Conservation (phyloP, 2,888 invertebrate species). For the Acheta domesticus region DNA sequence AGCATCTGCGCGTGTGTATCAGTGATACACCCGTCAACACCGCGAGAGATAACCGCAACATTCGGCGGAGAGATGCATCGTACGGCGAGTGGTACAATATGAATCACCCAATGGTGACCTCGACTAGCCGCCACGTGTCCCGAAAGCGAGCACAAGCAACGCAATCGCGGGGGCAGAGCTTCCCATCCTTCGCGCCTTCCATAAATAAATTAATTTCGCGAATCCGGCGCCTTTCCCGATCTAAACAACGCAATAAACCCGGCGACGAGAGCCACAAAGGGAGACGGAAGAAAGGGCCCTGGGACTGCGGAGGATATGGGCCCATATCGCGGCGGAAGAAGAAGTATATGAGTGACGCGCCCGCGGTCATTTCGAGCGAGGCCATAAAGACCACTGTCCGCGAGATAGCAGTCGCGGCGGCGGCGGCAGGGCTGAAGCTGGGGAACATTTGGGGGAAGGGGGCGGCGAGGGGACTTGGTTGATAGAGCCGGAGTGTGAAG, state of each 20-base stretch:
- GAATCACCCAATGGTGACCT: no score
- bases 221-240: constrained; percentile 7
- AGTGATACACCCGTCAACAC: no score
- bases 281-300: background rate
- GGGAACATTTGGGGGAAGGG: no score
- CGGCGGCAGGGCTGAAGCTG: no score
- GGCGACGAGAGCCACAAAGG: background rate
- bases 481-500: no score
- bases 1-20: no score
- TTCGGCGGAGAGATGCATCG: no score
- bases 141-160: background rate
- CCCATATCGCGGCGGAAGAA: constrained; percentile 9
- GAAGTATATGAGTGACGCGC: constrained; percentile 8
- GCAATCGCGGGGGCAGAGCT: background rate
- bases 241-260: constrained; percentile 1
- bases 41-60: no score
- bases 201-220: constrained; percentile 18
- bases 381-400: no score
- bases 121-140: background rate
- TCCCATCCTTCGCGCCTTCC: background rate
- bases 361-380: background rate
- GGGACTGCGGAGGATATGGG: background rate
- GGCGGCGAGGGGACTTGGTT: no score
- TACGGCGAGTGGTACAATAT: no score
- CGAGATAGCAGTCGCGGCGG: no score